phyloP scores from a whole-genome alignment of 2,797 vertebrate species.

The Oreochromis mossambicus region DNA sequence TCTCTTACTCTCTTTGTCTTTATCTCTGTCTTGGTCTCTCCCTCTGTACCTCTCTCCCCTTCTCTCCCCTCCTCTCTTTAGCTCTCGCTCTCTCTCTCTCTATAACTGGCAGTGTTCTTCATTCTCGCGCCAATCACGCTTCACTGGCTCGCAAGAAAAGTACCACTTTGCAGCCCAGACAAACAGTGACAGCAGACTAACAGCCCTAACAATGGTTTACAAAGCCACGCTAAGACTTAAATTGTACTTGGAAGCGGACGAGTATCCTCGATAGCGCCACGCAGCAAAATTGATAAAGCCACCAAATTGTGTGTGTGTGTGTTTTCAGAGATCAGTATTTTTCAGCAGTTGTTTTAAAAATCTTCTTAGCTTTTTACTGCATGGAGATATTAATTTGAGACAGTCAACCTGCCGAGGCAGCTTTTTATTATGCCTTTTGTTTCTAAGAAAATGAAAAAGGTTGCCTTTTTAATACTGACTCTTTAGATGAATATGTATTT shows the following conservation, averaged over 20 bases:
- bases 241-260: neutral
- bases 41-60: neutral
- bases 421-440: neutral
- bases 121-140: constrained; percentile 12
- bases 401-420: neutral
- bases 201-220: constrained; percentile 17
- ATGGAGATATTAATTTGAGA: neutral
- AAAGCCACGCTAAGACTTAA: constrained; percentile 1
- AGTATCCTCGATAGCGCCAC: neutral
- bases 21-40: neutral
- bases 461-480: neutral
- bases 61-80: neutral
- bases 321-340: neutral
- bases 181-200: constrained; percentile 29
- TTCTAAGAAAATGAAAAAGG: neutral
- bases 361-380: neutral
- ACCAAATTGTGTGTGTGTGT: neutral
- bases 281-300: constrained; percentile 13
- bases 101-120: neutral
- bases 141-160: constrained; percentile 3
- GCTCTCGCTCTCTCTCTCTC: neutral
- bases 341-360: neutral
- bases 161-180: constrained; percentile 11
- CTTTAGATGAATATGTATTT: neutral
- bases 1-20: constrained; percentile 1